These are phyloP conservation scores for Meloidogyne chitwoodi DNA, from an alignment of 1,140 invertebrate species.

Conservation along the genomic window DNA sequence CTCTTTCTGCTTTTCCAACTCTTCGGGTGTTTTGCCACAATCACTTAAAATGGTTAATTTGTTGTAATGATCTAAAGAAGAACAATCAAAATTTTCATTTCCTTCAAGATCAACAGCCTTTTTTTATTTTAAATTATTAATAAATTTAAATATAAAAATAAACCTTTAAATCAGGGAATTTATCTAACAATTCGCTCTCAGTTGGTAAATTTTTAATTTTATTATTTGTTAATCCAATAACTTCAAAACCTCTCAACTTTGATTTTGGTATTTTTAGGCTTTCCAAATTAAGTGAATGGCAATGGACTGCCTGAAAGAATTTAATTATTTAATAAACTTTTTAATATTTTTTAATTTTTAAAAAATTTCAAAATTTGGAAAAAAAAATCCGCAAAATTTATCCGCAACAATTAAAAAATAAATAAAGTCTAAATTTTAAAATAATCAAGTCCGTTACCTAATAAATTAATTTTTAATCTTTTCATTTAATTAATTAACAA, in stretches of 20 bases:
- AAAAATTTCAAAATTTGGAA: too few relatives aligned
- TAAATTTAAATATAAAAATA: constrained; percentile 4
- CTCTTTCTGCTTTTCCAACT: constrained; percentile 16
- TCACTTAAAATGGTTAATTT: constrained; percentile 33
- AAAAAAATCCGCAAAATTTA: too few relatives aligned
- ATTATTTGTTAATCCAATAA: constrained; percentile 41
- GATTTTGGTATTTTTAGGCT: constrained; percentile 25
- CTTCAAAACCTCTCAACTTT: constrained; percentile 36
- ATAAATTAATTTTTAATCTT: too few relatives aligned
- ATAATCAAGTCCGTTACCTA: too few relatives aligned
- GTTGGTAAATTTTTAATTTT: constrained; percentile 34
- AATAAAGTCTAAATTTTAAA: too few relatives aligned
- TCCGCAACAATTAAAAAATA: too few relatives aligned
- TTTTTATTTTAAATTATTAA: neutral
- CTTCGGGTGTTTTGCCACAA: constrained; percentile 29
- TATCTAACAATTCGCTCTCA: constrained; percentile 35
- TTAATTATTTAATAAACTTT: neutral
- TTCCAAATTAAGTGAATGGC: constrained; percentile 28
- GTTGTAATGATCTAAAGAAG: constrained; percentile 31
- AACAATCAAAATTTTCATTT: constrained; percentile 43
- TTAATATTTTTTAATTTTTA: neutral
- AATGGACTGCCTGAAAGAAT: constrained; percentile 23
- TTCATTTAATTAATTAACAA: too few relatives aligned
- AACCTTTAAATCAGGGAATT: constrained; percentile 43
- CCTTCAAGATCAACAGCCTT: constrained; percentile 41